Percentiles rank a stretch among this genome's conserved stretches.
These are phyloP conservation scores for Benthosema pterotum DNA, from an alignment of 2,797 vertebrate species.

Conservation along the genomic window DNA sequence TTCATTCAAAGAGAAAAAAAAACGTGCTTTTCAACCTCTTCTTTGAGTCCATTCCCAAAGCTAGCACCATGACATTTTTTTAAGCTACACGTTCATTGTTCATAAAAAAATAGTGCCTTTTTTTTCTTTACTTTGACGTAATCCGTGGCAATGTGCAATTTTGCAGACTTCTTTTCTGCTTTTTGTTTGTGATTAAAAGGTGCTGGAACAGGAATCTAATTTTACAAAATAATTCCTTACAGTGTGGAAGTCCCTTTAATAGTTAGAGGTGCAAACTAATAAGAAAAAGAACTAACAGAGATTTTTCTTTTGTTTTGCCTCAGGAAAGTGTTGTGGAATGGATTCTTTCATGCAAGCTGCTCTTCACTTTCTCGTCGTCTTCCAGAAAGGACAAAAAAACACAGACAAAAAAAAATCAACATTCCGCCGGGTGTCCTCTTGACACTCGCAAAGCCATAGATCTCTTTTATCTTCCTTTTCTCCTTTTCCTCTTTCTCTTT, in stretches of 20 bases:
- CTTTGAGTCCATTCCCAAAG: slow-evolving; percentile 89
- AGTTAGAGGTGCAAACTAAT: slow-evolving; percentile 87
- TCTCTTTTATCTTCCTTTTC: slow-evolving; percentile 77
- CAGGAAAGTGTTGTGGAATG: slow-evolving; percentile 77
- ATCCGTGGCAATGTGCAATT: slow-evolving; percentile 97
- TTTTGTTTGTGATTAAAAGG: slow-evolving; percentile 88
- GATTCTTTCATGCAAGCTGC: slow-evolving; percentile 81
- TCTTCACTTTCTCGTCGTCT: slow-evolving; percentile 75
- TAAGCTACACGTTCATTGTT: slow-evolving; percentile 93
- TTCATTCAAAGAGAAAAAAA: slow-evolving; percentile 83
- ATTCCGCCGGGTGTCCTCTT: slow-evolving; percentile 76
- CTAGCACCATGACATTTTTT: slow-evolving; percentile 96
- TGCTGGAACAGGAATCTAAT: slow-evolving; percentile 89
- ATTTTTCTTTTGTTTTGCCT: slow-evolving; percentile 76
- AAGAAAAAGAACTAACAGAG: slow-evolving; percentile 79
- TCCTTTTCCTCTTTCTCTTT: slow-evolving; percentile 66
- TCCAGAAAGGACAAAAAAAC: slow-evolving; percentile 69
- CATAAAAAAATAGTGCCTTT: slow-evolving; percentile 98
- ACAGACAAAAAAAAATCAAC: slow-evolving; percentile 12
- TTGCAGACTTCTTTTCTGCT: slow-evolving; percentile 87
- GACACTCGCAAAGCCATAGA: slow-evolving; percentile 71
- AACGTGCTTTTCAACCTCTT: slow-evolving; percentile 85
- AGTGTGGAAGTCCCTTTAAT: slow-evolving; percentile 89
- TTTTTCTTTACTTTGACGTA: slow-evolving; percentile 95
- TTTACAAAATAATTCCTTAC: slow-evolving; percentile 88